Evolutionary conservation across 1,140 invertebrate genomes (phyloP), one percentile per base, ranked within the genome.

Genomic region (Calosoma granatense): DNA sequence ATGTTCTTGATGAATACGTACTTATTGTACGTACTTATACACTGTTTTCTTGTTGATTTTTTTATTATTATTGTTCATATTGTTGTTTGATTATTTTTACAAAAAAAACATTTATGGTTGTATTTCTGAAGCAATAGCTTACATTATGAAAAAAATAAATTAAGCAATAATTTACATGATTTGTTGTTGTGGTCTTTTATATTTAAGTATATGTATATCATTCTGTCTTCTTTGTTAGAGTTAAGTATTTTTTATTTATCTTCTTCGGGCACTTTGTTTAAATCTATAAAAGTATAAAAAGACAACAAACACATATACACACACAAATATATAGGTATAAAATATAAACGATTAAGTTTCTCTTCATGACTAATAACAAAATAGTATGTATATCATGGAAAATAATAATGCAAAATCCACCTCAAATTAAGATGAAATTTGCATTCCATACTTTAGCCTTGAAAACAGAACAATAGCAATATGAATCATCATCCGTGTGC

Each of bases 151-250:
- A 17, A 4, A 11, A 11, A 47, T 47, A 47, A 6, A 47, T 47
- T 6, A 47, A 12, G 41, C 41, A 47, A 47, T 47, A 47, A 47
- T 47, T 47, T 47, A 47, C 41, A 47, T 47, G 4, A 30, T 30
- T 30, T 30, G 14, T 14, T 6, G 14, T 6, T 30, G 14, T 14
- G 26, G 6, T 6, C 14, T 30, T 30, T 30, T 30, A 30, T 30
- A 30, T 30, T 6, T 30, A 30, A 6, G 26, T 30, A 6, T 30
- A 30, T 30, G 4, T 30, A 30, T n/a, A n/a, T n/a, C n/a, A n/a
- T n/a, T n/a, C n/a, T n/a, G n/a, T n/a, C n/a, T n/a, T n/a, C n/a
- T n/a, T n/a, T n/a, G n/a, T n/a, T n/a, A n/a, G n/a, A n/a, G n/a
- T n/a, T n/a, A n/a, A n/a, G n/a, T n/a, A n/a, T n/a, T n/a, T n/a